Conservation (phyloP, 2,888 invertebrate genomes). For the Mesoligia furuncula region DNA sequence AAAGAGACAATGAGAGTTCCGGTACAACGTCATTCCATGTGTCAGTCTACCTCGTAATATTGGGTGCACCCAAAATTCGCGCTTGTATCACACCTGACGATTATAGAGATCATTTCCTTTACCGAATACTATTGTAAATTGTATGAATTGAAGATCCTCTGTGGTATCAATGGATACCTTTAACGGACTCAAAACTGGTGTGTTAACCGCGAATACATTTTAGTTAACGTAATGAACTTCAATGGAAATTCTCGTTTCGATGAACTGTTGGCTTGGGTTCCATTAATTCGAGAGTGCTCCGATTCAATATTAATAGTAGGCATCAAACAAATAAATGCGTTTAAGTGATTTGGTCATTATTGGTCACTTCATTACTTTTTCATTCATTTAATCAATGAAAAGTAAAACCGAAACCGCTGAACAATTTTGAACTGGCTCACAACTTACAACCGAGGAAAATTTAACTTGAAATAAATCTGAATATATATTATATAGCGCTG, state of each 20-base stretch:
- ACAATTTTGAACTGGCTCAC: not conserved
- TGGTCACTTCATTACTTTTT: not conserved
- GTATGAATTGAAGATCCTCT: not conserved
- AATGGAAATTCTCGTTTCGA: slow-evolving; percentile 16
- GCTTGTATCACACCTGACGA: not conserved
- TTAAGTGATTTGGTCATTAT: not conserved
- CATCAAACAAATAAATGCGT: not conserved
- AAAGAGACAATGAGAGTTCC: not conserved
- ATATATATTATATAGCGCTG: not conserved
- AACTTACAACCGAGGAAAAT: not conserved
- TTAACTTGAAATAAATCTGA: not conserved
- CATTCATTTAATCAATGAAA: not conserved
- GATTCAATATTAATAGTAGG: not conserved
- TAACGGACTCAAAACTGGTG: not conserved
- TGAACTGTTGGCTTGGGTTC: not conserved
- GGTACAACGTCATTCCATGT: not conserved
- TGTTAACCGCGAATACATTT: not conserved
- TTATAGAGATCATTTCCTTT: not conserved
- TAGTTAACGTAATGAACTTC: not conserved
- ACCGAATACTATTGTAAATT: not conserved
- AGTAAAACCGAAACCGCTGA: not conserved
- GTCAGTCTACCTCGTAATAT: not conserved
- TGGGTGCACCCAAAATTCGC: not conserved
- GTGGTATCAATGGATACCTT: not conserved
- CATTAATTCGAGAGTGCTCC: not conserved